Evolutionary conservation across 2,113 vertebrate species (phyloP).

Genomic region (Ondatra zibethicus): DNA sequence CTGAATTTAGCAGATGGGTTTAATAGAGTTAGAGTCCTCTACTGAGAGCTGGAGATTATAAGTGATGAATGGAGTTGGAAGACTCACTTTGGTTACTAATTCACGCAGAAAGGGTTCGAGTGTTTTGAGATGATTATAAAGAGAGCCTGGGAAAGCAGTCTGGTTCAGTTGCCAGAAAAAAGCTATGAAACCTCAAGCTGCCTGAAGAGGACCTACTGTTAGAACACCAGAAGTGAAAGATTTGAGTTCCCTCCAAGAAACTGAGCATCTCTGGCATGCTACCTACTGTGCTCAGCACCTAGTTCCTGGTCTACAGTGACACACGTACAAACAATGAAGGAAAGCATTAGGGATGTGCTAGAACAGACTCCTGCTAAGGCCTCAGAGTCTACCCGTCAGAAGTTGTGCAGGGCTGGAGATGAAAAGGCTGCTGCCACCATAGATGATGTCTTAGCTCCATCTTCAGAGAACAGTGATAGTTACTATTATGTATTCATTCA

Average conservation of each 20-base stretch:
- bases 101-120: neutral
- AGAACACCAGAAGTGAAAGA: neutral
- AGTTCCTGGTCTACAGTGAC: neutral
- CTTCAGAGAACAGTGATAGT: neutral
- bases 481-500: neutral
- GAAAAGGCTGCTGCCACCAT: neutral
- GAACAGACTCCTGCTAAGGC: neutral
- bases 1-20: conserved; percentile 36
- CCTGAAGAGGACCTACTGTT: neutral
- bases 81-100: neutral
- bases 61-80: conserved; percentile 19
- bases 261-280: fast-evolving
- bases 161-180: neutral
- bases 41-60: neutral
- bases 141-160: neutral
- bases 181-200: neutral
- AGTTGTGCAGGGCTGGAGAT: neutral
- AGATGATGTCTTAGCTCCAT: fast-evolving
- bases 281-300: neutral
- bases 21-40: conserved; percentile 16
- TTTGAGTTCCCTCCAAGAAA: neutral
- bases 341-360: neutral
- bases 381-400: neutral
- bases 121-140: neutral
- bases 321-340: neutral